These are phyloP conservation scores for Otus scops DNA, from an alignment of 2,797 vertebrate species.

Conservation along the genomic window DNA sequence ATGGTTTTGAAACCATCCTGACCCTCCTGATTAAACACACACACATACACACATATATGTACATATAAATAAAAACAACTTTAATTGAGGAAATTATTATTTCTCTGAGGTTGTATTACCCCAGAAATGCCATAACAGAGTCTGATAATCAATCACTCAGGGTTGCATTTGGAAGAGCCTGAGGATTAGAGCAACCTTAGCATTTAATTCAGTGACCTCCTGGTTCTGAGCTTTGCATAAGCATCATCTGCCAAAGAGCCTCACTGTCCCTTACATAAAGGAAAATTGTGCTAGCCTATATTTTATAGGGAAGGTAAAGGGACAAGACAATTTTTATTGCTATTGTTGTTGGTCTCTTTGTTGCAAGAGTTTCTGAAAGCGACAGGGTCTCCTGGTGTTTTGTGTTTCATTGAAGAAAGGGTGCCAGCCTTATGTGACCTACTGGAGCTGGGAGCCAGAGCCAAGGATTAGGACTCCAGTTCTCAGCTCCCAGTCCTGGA, in stretches of 20 bases:
- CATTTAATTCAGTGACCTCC: not conserved
- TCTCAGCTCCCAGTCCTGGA: constrained; percentile 2
- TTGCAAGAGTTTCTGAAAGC: not conserved
- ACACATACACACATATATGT: accelerated
- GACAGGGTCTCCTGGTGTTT: not conserved
- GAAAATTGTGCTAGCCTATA: not conserved
- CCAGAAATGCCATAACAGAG: not conserved
- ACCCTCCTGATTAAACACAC: not conserved
- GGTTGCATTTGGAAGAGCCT: not conserved
- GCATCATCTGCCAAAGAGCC: not conserved
- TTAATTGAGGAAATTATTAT: not conserved
- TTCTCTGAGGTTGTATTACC: not conserved
- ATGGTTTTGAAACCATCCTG: not conserved
- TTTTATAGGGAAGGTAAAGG: not conserved
- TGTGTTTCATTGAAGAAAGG: not conserved
- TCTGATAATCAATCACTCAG: not conserved
- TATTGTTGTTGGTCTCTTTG: not conserved
- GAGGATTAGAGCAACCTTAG: not conserved
- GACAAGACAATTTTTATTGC: not conserved
- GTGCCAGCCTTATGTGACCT: not conserved
- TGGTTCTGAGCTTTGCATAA: not conserved
- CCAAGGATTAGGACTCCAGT: not conserved
- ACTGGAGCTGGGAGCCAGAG: not conserved
- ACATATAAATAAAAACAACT: not conserved
- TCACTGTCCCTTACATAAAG: not conserved